Conservation (phyloP, 2,113 vertebrate genomes). For the Lampris incognitus region DNA sequence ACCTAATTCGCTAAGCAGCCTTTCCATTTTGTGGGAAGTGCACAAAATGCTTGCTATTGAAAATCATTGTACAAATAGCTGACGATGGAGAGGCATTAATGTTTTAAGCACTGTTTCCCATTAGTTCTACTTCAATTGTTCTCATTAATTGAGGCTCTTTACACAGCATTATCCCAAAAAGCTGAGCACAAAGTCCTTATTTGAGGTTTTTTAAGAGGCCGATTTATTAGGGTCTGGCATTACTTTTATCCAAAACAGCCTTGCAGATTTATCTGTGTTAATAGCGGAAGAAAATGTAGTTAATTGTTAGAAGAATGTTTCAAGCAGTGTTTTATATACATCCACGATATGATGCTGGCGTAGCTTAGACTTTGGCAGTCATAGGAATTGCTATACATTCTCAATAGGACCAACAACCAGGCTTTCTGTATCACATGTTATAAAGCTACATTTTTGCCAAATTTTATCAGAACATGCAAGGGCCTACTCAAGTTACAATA, state of each 20-base stretch:
- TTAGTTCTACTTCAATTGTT: constrained; percentile 4
- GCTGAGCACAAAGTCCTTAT: neutral
- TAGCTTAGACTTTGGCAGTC: too few species aligned
- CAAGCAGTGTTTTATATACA: too few species aligned
- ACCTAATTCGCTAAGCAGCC: neutral
- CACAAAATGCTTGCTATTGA: neutral
- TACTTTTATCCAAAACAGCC: neutral
- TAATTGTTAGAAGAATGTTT: too few species aligned
- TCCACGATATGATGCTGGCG: too few species aligned
- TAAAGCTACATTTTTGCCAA: neutral
- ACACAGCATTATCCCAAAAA: constrained; percentile 17
- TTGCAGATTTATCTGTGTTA: neutral
- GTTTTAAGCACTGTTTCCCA: neutral
- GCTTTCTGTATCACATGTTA: neutral
- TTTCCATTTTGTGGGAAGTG: neutral
- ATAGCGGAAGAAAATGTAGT: too few species aligned
- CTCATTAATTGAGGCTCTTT: constrained; percentile 2
- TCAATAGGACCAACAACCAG: neutral
- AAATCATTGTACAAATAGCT: neutral
- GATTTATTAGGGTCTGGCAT: neutral
- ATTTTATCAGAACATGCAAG: neutral
- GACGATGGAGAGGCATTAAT: constrained; percentile 15
- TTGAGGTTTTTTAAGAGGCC: neutral
- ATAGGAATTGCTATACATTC: too few species aligned
- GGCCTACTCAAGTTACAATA: neutral